Conservation (phyloP, 2,797 vertebrate species). For the Sus cebifrons region DNA sequence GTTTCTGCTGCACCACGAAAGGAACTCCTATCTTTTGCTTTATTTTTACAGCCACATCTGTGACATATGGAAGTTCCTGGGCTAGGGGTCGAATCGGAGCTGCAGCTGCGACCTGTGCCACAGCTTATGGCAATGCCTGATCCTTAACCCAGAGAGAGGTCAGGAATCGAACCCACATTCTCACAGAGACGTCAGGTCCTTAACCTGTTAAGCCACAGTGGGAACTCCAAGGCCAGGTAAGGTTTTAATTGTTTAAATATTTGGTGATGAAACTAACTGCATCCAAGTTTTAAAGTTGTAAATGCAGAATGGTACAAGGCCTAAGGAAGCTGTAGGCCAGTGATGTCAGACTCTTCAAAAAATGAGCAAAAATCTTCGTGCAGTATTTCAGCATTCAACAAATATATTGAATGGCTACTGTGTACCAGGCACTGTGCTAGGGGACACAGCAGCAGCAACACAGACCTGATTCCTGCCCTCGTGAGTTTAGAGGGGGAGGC, state of each 20-base stretch:
- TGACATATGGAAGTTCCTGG: no score
- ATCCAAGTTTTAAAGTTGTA: background rate
- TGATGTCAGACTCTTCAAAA: background rate
- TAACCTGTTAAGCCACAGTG: no score
- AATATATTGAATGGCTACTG: background rate
- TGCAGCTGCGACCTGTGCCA: no score
- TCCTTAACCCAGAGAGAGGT: no score
- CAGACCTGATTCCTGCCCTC: background rate
- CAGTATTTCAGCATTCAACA: constrained; percentile 9
- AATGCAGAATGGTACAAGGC: background rate
- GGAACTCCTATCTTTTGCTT: no score
- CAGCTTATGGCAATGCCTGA: no score
- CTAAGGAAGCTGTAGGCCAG: background rate
- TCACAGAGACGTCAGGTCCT: no score
- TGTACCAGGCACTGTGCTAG: background rate
- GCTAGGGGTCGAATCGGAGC: no score
- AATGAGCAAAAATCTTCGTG: background rate
- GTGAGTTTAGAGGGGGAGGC: background rate
- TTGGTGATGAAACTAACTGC: background rate
- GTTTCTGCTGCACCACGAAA: no score
- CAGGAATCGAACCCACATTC: no score
- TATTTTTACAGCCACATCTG: no score
- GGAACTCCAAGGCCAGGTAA: background rate
- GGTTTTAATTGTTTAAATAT: constrained; percentile 1
- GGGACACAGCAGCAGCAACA: background rate